Base-by-base conservation (phyloP, 1,140 invertebrate species). In the Pachypeltis micranthus region DNA sequence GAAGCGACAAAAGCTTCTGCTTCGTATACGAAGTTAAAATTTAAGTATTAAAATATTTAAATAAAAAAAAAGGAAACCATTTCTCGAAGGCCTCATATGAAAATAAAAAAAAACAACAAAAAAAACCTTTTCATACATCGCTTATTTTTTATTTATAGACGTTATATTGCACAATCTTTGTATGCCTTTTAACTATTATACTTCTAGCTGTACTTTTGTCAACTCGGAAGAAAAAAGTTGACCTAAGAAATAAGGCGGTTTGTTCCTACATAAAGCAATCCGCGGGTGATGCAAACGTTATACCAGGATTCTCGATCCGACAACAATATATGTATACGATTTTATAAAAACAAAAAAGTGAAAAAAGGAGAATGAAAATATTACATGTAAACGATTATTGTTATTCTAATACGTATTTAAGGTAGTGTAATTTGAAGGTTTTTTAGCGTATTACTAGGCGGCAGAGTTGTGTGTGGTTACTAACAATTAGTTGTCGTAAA, bases 61-160 rank as follows among this genome's bases (percentile, higher is more conserved):
- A 24, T 44, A 28, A 62, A 54, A 62, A 56, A 62, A 62, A 56
- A 19, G 44, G 10, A 51, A 51, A 51, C 10, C 47, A 51, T 51
- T 51, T 51, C 55, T 56, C 51, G 57, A 60, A 59, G 63, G 63
- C 63, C 62, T 63, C 63, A 56, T 64, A 59, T 59, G 47, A 64
- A 54, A 63, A 56, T 51, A 28, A 44, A 59, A 64, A 59, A 64
- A 54, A 63, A 56, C 47, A 28, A 44, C 21, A 31, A 44, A 39
- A 39, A 51, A 28, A 26, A 25, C 51, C 44, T 58, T 57, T 65
- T 65, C 31, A 62, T 55, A 64, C 44, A 58, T 62, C 51, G 64
- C 64, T 65, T 65, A 65, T 61, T 65, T 65, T 64, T 62, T 65
- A 65, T 62, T 65, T 65, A 61, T 62, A 65, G 59, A 65, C 54